Percentiles rank a stretch among this genome's conserved stretches.
Conservation (phyloP, 2,113 vertebrate species). For the Tapirus terrestris region DNA sequence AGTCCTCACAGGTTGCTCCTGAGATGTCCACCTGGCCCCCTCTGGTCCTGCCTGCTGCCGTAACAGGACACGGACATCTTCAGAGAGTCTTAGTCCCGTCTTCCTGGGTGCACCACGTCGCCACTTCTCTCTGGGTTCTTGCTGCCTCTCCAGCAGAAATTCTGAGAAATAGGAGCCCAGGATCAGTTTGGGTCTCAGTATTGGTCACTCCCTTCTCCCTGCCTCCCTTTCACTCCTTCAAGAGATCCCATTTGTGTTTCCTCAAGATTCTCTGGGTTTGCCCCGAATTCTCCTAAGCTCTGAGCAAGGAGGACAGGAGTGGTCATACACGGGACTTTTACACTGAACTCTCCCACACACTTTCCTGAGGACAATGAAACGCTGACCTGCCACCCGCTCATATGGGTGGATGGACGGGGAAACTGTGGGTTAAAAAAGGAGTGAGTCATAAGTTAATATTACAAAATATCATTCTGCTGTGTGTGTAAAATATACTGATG, state of each 20-base stretch:
- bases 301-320: neutral
- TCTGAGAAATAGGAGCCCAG: neutral
- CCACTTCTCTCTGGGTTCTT: neutral
- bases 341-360: neutral
- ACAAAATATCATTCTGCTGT: neutral
- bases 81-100: neutral
- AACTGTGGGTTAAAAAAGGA: neutral
- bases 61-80: neutral
- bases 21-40: neutral
- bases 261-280: neutral
- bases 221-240: neutral
- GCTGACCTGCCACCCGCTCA: neutral
- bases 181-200: neutral
- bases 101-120: neutral
- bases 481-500: neutral
- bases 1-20: neutral
- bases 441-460: neutral
- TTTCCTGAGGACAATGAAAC: neutral
- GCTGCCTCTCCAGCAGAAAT: neutral
- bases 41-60: no score
- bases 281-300: neutral
- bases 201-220: neutral
- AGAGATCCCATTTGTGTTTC: neutral
- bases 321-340: neutral
- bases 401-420: neutral